Evolutionary conservation across 2,888 invertebrate species (phyloP), one percentile per base, ranked within the genome.

Genomic region (Morpho deidamia): DNA sequence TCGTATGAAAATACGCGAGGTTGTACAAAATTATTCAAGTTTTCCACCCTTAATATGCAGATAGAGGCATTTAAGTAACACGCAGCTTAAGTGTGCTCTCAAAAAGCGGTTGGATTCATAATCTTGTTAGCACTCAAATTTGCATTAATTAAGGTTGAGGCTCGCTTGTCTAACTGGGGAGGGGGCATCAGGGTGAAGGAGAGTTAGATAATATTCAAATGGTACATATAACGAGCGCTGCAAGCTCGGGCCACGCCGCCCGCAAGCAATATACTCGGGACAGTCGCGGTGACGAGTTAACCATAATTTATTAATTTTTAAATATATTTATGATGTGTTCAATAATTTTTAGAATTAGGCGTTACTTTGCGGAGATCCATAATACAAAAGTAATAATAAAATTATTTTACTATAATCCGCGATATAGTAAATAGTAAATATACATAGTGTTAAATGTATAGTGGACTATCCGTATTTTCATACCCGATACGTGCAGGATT

Each of bases 101-200:
- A 87, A 87, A 88, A 87, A 83, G 83, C 81, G 76, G 74, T 71
- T 69, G 76, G 81, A 80, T 84, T 86, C 88, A 89, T 89, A 89
- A 89, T 89, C 89, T 89, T 88, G 88, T 89, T 89, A 89, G 88
- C 88, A 80, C 89, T 83, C 83, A 88, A 89, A 89, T 89, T 89
- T 89, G 88, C 88, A 89, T 89, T 89, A 88, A 89, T 89, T 89
- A 89, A 87, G 83, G 81, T 64, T 72, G 79, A 82, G 83, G 81
- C 81, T 67, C 74, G 72, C 76, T 77, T 74, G 78, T 82, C 83
- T 86, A 83, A 85, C 83, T 83, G 50, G 35, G 44, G 53, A 10
- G 35, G 42, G 74, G 71, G 82, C 77, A 37, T 35, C 37, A 41
- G 51, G 56, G 51, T 45, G 51, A 54, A 54, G 50, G 50, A 50